Conservation (phyloP, 1,140 invertebrate species). For the Drosophila seguyi region DNA sequence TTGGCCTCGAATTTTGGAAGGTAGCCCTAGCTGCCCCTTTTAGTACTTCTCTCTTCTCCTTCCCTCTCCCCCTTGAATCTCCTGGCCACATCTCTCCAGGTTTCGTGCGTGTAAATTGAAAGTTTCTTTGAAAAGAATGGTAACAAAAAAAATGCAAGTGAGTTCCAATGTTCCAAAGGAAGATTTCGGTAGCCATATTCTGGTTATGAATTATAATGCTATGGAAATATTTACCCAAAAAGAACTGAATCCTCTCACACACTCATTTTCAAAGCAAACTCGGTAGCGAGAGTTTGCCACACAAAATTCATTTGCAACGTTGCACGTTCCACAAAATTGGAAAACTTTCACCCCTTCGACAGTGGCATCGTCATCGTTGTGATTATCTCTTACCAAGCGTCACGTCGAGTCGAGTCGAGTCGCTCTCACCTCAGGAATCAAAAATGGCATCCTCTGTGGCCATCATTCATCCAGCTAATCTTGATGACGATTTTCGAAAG, state of each 20-base stretch:
- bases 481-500: slow-evolving; percentile 1
- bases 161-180: neutral
- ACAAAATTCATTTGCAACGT: slow-evolving; percentile 6
- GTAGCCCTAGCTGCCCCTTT: no score
- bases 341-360: slow-evolving; percentile 10
- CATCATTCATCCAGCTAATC: slow-evolving; percentile 54
- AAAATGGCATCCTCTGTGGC: slow-evolving; percentile 19
- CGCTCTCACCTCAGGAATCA: slow-evolving; percentile 22
- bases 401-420: neutral
- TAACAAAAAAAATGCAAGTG: neutral
- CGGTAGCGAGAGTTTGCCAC: neutral
- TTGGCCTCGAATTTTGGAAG: slow-evolving; percentile 11
- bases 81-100: slow-evolving; percentile 6
- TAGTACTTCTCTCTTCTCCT: no score
- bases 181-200: neutral
- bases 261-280: neutral
- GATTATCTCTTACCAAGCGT: slow-evolving; percentile 9
- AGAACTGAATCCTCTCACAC: neutral
- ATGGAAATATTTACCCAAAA: neutral
- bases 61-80: slow-evolving; percentile 35
- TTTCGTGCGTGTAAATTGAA: slow-evolving; percentile 32
- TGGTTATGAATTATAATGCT: neutral
- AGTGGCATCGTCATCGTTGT: slow-evolving; percentile 2
- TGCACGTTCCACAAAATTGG: slow-evolving; percentile 9
- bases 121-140: slow-evolving; percentile 6